phyloP scores from a whole-genome alignment of 2,113 vertebrate species.

The Tricholaema leucomelas region DNA sequence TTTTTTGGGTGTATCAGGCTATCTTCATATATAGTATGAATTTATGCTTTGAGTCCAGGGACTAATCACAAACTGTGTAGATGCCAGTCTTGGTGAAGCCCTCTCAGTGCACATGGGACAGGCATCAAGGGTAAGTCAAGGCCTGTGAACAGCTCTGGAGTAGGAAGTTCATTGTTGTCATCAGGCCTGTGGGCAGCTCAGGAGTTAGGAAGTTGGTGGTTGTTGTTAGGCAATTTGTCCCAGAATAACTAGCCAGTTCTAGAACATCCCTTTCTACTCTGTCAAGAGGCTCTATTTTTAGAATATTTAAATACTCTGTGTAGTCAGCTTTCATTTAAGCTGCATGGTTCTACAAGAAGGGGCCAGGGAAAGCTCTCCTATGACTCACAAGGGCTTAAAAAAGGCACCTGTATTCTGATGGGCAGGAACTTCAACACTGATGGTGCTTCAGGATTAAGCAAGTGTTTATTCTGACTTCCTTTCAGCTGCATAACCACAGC shows the following conservation, averaged over 20 bases:
- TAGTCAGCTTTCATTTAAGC: neutral
- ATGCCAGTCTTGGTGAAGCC: neutral
- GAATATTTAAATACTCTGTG: neutral
- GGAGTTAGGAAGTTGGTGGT: neutral
- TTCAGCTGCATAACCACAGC: neutral
- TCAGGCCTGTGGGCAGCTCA: neutral
- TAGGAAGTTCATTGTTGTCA: neutral
- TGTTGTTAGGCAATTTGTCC: neutral
- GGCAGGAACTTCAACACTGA: neutral
- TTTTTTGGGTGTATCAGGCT: neutral
- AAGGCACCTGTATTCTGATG: neutral
- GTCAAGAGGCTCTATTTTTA: neutral
- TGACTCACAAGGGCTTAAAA: neutral
- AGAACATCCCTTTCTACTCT: neutral
- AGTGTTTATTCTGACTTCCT: neutral
- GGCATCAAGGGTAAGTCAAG: neutral
- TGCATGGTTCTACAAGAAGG: neutral
- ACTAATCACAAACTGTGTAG: neutral
- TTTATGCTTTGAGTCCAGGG: neutral
- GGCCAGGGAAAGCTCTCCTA: neutral
- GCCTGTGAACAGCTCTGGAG: neutral
- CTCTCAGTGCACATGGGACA: rapidly evolving
- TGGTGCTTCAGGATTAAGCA: neutral
- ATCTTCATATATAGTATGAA: rapidly evolving
- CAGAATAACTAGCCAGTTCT: neutral